Base-by-base conservation (phyloP, 2,888 invertebrate species). In the Lepeophtheirus nordmannii region DNA sequence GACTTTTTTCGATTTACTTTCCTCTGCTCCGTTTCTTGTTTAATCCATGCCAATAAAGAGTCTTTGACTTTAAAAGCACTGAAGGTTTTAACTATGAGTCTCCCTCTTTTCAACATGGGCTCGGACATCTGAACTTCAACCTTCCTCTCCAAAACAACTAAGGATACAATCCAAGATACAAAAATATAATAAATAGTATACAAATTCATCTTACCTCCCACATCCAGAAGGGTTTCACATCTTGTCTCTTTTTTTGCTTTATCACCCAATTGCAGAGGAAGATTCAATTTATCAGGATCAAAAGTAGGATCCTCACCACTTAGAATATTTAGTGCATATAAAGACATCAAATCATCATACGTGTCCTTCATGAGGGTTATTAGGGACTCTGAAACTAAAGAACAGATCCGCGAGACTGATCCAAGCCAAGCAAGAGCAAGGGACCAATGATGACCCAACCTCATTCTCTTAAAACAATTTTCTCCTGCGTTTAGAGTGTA, bases 341-440 rank as follows among this genome's bases (percentile, higher is more conserved):
- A 17, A 8, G n/a, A n/a, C 14, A 14, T 46, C 17, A 46, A 17
- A 8, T 14, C 53, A 8, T 30, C 53, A 46, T 46, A 46, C 1
- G 53, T n/a, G n/a, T 46, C 53, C 53, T 46, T 46, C 53, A 46
- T n/a, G 53, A 46, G 14, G 8, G 2, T 46, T 17, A 46, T 46
- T 14, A 46, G 2, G 2, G 53, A 17, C 5, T 46, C 8, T 17
- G 53, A 46, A 17, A 46, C 53, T n/a, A 46, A n/a, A 17, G 53
- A 46, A 17, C 53, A 46, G 8, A 46, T 46, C 8, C 53, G 53
- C 14, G 53, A 14, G 53, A 46, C 53, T n/a, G 53, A 46, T 17
- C 53, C 53, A n/a, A 46, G 53, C 53, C 53, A 46, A n/a, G 17
- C 53, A 14, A 46, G 17, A n/a, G 53, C 53, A 46, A 46, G 53